A percentile compares a stretch with the other conserved stretches of the same genome.
phyloP scores from a whole-genome alignment of 2,797 vertebrate species.

The Brachymystax lenok region DNA sequence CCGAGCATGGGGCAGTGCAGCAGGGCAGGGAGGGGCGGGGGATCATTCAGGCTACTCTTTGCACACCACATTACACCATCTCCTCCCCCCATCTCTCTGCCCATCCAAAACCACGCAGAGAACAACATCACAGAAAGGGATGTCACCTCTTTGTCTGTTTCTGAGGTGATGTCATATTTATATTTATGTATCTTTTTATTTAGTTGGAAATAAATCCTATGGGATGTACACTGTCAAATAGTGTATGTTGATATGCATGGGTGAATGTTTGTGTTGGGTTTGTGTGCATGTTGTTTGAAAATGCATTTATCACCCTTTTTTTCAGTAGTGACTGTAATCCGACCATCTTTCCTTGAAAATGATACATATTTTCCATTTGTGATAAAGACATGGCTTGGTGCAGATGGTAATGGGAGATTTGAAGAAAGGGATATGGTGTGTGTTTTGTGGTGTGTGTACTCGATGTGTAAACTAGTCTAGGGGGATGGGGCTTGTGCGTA shows the following conservation, averaged over 20 bases:
- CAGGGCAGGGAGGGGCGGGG: conserved; percentile 8
- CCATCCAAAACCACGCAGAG: conserved; percentile 2
- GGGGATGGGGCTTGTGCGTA: neutral
- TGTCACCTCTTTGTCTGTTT: neutral
- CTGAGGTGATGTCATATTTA: conserved; percentile 3
- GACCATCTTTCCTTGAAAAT: conserved; percentile 62
- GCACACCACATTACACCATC: conserved; percentile 28
- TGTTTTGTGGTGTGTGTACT: neutral
- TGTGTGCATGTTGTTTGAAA: conserved; percentile 1
- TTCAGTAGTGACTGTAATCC: conserved; percentile 67
- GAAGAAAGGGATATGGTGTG: neutral
- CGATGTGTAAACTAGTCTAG: neutral
- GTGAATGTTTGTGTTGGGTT: conserved; percentile 11
- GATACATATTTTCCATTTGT: conserved; percentile 59
- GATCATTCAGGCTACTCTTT: neutral
- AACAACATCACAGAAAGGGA: conserved; percentile 41
- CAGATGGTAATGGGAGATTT: conserved; percentile 37
- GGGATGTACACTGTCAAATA: neutral
- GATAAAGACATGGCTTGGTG: conserved; percentile 33
- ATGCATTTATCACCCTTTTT: conserved; percentile 53
- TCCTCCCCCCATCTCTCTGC: conserved; percentile 25
- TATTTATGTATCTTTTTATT: conserved; percentile 17
- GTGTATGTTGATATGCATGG: neutral
- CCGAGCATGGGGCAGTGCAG: conserved; percentile 64
- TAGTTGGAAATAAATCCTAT: neutral